Percentiles rank a stretch among this genome's conserved stretches.
Conservation (phyloP, 2,113 vertebrate genomes). For the Macrotus californicus region DNA sequence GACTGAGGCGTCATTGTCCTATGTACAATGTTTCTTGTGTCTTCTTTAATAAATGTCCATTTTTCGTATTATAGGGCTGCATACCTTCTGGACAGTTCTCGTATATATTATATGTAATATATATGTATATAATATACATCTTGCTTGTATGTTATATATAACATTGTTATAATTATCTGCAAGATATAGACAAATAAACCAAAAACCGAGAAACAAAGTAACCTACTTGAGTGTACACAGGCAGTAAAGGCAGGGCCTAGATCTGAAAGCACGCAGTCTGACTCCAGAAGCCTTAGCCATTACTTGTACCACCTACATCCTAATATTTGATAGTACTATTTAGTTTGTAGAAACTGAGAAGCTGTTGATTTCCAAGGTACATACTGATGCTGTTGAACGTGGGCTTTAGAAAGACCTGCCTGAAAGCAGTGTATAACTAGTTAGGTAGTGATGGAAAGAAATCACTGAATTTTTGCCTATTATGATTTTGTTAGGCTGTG, state of each 20-base stretch:
- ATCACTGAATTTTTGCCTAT: background rate
- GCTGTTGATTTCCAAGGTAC: background rate
- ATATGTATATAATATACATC: background rate
- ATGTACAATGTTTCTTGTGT: no score
- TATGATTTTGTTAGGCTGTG: background rate
- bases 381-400: background rate
- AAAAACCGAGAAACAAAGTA: background rate
- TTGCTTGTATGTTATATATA: background rate
- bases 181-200: background rate
- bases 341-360: constrained; percentile 4
- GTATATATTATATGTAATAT: background rate
- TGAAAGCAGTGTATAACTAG: background rate
- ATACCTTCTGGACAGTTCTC: no score
- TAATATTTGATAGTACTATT: background rate
- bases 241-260: background rate
- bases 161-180: background rate
- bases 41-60: no score
- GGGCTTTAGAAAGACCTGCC: background rate
- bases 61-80: no score
- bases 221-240: background rate
- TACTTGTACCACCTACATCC: background rate
- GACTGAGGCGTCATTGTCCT: no score
- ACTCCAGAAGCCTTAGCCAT: background rate
- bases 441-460: background rate
- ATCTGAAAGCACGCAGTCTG: background rate